Percentiles rank a stretch among this genome's conserved stretches.
These are phyloP conservation scores for Megaustenia siamemsis DNA, from an alignment of 2,888 invertebrate genomes.

Conservation along the genomic window DNA sequence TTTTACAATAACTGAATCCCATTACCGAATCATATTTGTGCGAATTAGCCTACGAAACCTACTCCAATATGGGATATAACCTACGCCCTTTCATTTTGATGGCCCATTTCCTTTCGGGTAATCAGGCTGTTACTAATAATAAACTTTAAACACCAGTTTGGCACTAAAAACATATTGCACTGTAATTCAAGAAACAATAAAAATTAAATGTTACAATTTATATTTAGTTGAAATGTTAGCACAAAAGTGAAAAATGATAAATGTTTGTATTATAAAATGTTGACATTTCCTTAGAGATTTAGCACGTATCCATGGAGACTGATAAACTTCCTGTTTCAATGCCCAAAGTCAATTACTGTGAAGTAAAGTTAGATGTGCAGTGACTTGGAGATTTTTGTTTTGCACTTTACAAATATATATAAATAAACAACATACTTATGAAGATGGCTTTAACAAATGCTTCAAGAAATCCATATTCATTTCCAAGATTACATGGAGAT, in stretches of 20 bases:
- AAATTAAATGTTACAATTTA: neutral
- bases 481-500: constrained; percentile 74
- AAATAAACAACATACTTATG: neutral
- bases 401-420: too few relatives aligned
- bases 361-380: neutral
- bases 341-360: neutral
- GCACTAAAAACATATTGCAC: neutral
- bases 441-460: constrained; percentile 56
- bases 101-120: neutral
- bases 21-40: too few relatives aligned
- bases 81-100: neutral
- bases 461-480: constrained; percentile 75
- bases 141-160: neutral
- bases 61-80: too few relatives aligned
- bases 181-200: neutral
- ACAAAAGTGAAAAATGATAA: too few relatives aligned
- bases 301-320: constrained; percentile 32
- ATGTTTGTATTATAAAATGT: too few relatives aligned
- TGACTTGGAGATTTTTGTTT: too few relatives aligned
- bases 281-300: too few relatives aligned
- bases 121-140: neutral
- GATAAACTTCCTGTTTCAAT: constrained; percentile 58
- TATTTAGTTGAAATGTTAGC: too few relatives aligned
- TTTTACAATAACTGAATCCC: too few relatives aligned
- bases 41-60: too few relatives aligned